Evolutionary conservation across 2,888 invertebrate genomes (phyloP), one percentile per base, ranked within the genome.

Genomic region (Platynereis dumerilii): DNA sequence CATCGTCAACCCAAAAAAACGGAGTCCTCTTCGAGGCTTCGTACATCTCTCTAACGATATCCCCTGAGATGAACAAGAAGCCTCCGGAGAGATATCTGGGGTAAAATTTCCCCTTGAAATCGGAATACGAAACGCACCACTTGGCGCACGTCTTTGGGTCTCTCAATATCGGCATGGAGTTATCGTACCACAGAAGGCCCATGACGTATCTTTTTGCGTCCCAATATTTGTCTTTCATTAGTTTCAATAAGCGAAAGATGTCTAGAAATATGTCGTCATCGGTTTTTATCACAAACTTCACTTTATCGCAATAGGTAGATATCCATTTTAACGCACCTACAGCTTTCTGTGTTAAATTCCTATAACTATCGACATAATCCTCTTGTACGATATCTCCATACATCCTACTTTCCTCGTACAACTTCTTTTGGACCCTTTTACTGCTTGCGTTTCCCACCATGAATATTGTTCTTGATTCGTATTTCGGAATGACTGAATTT

Each of bases 281-380:
- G n/a, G n/a, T n/a, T n/a, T n/a, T n/a, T n/a, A n/a, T n/a, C n/a
- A n/a, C n/a, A n/a, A n/a, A n/a, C n/a, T n/a, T n/a, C n/a, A n/a
- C n/a, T n/a, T n/a, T n/a, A n/a, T 67, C 69, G 71, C 85, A 85
- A 67, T 76, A 77, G n/a, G 69, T 73, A 0, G 80, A 73, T 2
- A 81, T 76, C 85, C 85, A 85, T 66, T 82, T 77, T 22, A 80
- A 67, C 0, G 80, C 83, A 67, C 81, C 80, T 22, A 85, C 76
- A 53, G 83, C 83, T 73, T 85, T 85, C 72, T 82, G 82, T 1
- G 84, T 84, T 34, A 85, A 75, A 74, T 85, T 85, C 28, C 81
- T 73, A 65, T 84, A 84, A 1, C 78, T 75, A 72, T 85, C n/a
- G n/a, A n/a, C n/a, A n/a, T n/a, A n/a, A n/a, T n/a, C n/a, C n/a